phyloP scores from a whole-genome alignment of 2,888 invertebrate species.

The Lordiphosa andalusiaca region DNA sequence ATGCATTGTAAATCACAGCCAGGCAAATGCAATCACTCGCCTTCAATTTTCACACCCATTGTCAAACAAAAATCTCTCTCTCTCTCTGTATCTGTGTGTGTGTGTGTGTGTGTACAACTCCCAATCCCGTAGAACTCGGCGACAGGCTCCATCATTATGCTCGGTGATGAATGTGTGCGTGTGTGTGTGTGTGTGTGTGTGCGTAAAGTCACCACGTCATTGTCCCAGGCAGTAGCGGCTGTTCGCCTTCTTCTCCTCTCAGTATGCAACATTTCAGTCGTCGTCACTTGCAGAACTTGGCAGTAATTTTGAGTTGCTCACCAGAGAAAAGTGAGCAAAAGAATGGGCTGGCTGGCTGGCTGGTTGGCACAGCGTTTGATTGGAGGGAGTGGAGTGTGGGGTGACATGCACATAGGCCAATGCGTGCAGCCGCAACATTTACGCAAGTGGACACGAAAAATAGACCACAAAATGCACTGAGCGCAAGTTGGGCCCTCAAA shows the following conservation, averaged over 20 bases:
- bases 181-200: conserved; percentile 16
- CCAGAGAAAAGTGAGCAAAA: conserved; percentile 25
- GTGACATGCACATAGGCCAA: conserved; percentile 37
- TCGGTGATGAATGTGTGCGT: conserved; percentile 53
- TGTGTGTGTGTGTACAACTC: conserved; percentile 48
- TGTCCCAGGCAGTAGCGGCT: conserved; percentile 44
- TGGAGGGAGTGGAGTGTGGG: conserved; percentile 1
- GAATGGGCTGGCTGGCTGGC: conserved; percentile 16
- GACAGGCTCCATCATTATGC: conserved; percentile 60
- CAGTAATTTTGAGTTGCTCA: conserved; percentile 65
- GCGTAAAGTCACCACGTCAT: conserved; percentile 49
- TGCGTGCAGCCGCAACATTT: conserved; percentile 62
- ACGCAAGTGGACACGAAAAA: conserved; percentile 37
- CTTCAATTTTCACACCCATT: conserved; percentile 74
- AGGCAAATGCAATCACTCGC: conserved; percentile 71
- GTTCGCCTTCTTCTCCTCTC: conserved; percentile 14
- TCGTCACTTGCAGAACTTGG: conserved; percentile 67
- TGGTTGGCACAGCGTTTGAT: too few species aligned
- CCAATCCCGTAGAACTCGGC: conserved; percentile 25
- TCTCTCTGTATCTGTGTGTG: too few species aligned
- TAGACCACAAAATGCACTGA: conserved; percentile 25
- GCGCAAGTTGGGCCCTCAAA: background rate
- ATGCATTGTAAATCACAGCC: conserved; percentile 24
- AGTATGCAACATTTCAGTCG: conserved; percentile 61
- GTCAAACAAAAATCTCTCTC: conserved; percentile 65